These are phyloP conservation scores for Panurus biarmicus DNA, from an alignment of 2,113 vertebrate genomes.

Conservation along the genomic window DNA sequence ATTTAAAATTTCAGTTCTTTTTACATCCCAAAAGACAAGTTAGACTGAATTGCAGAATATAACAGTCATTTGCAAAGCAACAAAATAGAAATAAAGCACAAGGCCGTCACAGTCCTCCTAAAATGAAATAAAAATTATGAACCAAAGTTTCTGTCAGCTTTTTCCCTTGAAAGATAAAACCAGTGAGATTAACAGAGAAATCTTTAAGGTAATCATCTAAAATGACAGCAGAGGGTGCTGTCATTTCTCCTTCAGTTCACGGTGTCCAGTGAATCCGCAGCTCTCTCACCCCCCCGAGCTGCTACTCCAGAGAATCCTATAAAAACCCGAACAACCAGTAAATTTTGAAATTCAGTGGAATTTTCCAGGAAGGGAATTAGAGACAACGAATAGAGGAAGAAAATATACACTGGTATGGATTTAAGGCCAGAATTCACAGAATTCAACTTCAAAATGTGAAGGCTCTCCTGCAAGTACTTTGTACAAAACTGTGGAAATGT, in stretches of 20 bases:
- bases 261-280: rapidly evolving
- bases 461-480: not conserved
- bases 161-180: not conserved
- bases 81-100: not conserved
- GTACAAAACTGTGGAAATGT: not conserved
- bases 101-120: not conserved
- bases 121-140: not conserved
- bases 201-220: not conserved
- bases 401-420: not conserved
- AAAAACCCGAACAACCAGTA: not conserved
- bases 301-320: not conserved
- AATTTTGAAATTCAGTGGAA: not conserved
- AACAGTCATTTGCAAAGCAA: not conserved
- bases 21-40: not conserved
- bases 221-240: conserved; percentile 41
- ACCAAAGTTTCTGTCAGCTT: not conserved
- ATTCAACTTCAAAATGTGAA: not conserved
- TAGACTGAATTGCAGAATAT: not conserved
- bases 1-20: not conserved
- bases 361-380: not conserved
- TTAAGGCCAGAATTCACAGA: not conserved
- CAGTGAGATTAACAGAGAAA: not conserved
- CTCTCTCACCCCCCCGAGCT: rapidly evolving
- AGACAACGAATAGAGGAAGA: rapidly evolving
- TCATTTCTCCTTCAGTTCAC: not conserved